Conservation (phyloP, 2,888 invertebrate species). For the Rotaria sp. region DNA sequence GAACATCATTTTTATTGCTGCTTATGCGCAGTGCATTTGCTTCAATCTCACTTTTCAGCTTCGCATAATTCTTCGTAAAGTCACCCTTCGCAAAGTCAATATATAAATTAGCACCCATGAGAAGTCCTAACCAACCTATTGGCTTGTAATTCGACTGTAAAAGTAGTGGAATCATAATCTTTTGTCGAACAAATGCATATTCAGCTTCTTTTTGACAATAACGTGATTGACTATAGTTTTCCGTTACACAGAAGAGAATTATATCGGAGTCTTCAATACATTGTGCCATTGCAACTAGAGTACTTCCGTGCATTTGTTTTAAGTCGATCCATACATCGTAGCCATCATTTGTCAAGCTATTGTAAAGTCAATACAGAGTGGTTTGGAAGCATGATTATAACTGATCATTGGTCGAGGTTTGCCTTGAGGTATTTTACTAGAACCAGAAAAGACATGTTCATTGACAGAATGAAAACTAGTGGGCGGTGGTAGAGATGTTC, state of each 20-base stretch:
- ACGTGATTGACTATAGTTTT: constrained; percentile 51
- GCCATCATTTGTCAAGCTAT: constrained; percentile 43
- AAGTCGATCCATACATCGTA: constrained; percentile 51
- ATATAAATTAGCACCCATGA: constrained; percentile 43
- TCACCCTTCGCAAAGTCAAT: constrained; percentile 42
- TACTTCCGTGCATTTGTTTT: constrained; percentile 50
- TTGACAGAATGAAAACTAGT: no score
- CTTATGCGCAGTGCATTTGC: neutral
- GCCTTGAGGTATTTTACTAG: neutral
- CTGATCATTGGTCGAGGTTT: neutral
- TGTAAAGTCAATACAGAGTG: constrained; percentile 3
- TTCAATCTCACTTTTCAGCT: neutral
- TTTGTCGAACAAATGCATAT: constrained; percentile 43
- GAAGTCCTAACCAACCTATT: constrained; percentile 44
- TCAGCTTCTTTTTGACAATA: constrained; percentile 49
- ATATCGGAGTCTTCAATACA: constrained; percentile 50
- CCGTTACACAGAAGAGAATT: constrained; percentile 50
- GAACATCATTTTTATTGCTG: neutral
- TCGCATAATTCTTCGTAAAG: neutral
- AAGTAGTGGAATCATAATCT: constrained; percentile 43
- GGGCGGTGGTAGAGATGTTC: no score
- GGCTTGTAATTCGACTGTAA: constrained; percentile 43
- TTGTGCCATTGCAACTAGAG: constrained; percentile 49
- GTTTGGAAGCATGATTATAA: neutral
- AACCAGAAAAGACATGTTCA: neutral